Evolutionary conservation across 2,888 invertebrate species (phyloP), one percentile per base, ranked within the genome.

Genomic region (Erannis defoliaria): DNA sequence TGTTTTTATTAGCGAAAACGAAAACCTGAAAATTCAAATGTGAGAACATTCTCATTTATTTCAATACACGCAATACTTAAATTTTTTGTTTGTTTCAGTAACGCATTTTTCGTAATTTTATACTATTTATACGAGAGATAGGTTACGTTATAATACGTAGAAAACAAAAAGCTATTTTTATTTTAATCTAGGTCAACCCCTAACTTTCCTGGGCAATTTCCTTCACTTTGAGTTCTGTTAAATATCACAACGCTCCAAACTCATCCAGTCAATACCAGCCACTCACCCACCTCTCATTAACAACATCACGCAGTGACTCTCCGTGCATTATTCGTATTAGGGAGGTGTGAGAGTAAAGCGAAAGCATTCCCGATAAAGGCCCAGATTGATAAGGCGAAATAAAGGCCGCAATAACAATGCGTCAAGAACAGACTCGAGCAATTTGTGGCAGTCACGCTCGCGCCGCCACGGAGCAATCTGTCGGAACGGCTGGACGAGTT

Each of bases 361-460:
- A 53, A 37, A 46, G 46, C n/a, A 9, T n/a, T 31, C 33, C 53
- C 48, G 46, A 59, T 59, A 59, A 21, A 29, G 53, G 40, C 1
- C 43, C 10, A 57, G 56, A 62, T 56, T 58, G 58, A 58, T 59
- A 60, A 60, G 53, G 62, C 54, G 48, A 55, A 65, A 68, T 68
- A 68, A 67, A 68, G 43, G 68, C 55, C 51, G 60, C 53, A 58
- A 62, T 66, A 68, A 62, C 62, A 64, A 66, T 66, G 66, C 64
- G 68, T 68, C 68, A 66, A 16, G 40, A 45, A 33, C 68, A 66
- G 68, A 49, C 59, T 38, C 51, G 35, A 48, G 55, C 64, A 66
- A 68, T 66, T 64, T 66, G 62, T 45, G 61, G 53, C 29, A 50
- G 50, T 29, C 51, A 38, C 19, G 10, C 16, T 8, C 6, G 26